phyloP scores from a whole-genome alignment of 2,888 invertebrate species.

The Megamerina dolium region DNA sequence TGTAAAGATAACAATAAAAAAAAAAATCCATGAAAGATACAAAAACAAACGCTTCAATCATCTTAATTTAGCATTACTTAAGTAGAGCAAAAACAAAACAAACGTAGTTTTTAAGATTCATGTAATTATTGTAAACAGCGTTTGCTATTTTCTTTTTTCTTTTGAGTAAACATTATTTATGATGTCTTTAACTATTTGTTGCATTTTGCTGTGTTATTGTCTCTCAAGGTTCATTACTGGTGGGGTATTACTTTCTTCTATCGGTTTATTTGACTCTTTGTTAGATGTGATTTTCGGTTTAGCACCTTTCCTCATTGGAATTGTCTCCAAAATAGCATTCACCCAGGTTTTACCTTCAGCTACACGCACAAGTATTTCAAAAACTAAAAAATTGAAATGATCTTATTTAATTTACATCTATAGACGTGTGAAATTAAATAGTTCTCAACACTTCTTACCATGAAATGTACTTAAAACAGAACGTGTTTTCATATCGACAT shows the following conservation, averaged over 20 bases:
- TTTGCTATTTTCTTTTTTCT: too few species aligned
- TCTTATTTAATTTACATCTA: not conserved
- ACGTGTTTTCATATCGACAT: constrained; percentile 84
- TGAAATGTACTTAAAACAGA: constrained; percentile 95
- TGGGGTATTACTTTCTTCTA: too few species aligned
- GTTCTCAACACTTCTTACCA: too few species aligned
- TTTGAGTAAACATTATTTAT: not conserved
- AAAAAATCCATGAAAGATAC: not conserved
- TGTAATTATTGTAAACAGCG: not conserved
- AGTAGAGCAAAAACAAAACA: not conserved
- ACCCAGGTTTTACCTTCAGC: constrained; percentile 75
- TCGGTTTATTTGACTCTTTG: too few species aligned
- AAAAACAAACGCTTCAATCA: not conserved
- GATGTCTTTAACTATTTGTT: not conserved
- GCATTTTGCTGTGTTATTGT: too few species aligned
- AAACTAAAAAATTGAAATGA: constrained; percentile 57
- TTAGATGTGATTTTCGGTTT: constrained; percentile 48
- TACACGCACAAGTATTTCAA: constrained; percentile 71
- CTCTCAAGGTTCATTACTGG: too few species aligned
- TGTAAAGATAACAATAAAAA: not conserved
- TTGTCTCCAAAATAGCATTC: constrained; percentile 67
- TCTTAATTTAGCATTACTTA: not conserved
- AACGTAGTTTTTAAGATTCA: not conserved
- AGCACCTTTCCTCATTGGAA: constrained; percentile 74
- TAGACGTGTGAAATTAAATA: too few species aligned